Evolutionary conservation across 64 coral and sea anemone species (phyloP).

Genomic region (Montipora cactus): DNA sequence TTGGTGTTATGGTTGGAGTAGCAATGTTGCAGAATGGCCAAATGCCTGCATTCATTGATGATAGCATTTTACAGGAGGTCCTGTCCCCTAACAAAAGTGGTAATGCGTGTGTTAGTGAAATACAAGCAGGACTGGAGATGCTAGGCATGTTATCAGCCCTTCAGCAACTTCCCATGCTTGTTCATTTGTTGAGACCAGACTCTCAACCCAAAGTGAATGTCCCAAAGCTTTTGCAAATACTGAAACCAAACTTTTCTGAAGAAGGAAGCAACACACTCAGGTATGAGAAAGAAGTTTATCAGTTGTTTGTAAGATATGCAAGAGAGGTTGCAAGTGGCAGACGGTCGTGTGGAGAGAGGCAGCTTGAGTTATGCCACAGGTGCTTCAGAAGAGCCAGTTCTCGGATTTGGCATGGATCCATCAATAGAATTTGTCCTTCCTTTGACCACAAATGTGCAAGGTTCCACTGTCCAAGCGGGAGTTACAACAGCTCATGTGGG

Average conservation of each 20-base stretch:
- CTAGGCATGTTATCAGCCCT: constrained; percentile 58
- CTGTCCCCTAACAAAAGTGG: constrained; percentile 4
- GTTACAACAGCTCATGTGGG: neutral
- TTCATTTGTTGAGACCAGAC: constrained; percentile 61
- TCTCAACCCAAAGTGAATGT: constrained; percentile 43
- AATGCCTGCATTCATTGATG: constrained; percentile 17
- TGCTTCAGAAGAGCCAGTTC: constrained; percentile 68
- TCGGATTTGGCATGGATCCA: constrained; percentile 56
- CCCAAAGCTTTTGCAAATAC: constrained; percentile 41
- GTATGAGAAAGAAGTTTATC: constrained; percentile 5
- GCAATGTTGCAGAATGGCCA: constrained; percentile 50
- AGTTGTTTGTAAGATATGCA: constrained; percentile 5
- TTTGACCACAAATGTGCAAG: neutral
- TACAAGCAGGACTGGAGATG: constrained; percentile 57
- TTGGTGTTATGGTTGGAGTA: constrained; percentile 63
- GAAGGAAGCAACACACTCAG: constrained; percentile 48
- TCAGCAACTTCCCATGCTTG: constrained; percentile 42
- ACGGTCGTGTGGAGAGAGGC: constrained; percentile 41
- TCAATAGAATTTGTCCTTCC: constrained; percentile 59
- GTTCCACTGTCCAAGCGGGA: constrained; percentile 18
- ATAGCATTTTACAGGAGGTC: constrained; percentile 48
- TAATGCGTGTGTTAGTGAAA: constrained; percentile 60
- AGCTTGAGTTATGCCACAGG: constrained; percentile 63
- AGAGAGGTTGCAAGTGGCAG: constrained; percentile 72
- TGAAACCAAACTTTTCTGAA: constrained; percentile 67